A percentile compares a stretch with the other conserved stretches of the same genome.
Conservation (phyloP, 2,797 vertebrate species). For the Neomorphus geoffroyi region DNA sequence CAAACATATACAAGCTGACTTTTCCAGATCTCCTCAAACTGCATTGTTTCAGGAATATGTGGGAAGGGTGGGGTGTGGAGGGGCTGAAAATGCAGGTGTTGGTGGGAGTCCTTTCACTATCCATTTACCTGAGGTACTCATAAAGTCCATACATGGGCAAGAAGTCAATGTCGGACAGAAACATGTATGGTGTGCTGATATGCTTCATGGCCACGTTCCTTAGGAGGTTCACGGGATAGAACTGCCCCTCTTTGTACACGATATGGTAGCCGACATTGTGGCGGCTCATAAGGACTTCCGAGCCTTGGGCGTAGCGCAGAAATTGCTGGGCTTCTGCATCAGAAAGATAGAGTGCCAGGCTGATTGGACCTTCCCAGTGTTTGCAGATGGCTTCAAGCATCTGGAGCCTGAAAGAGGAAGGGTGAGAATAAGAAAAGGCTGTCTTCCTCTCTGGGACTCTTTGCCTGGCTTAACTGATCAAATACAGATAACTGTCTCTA, state of each 20-base stretch:
- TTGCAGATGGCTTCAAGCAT: constrained; percentile 99
- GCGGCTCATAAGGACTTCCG: constrained; percentile 93
- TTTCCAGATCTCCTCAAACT: neutral
- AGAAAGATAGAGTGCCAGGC: constrained; percentile 95
- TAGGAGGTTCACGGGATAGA: constrained; percentile 97
- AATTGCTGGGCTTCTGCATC: constrained; percentile 98
- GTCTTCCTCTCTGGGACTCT: no score
- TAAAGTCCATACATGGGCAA: constrained; percentile 99
- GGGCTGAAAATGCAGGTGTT: fast-evolving
- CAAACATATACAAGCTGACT: neutral
- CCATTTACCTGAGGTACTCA: constrained; percentile 93
- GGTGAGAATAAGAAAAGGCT: neutral
- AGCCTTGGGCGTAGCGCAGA: constrained; percentile 96
- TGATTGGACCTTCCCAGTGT: constrained; percentile 98
- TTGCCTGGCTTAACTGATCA: neutral
- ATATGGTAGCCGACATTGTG: constrained; percentile 97
- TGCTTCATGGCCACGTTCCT: constrained; percentile 96
- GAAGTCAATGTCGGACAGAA: constrained; percentile 98
- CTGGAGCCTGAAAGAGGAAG: constrained; percentile 86
- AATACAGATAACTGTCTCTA: neutral
- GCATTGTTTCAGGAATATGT: neutral
- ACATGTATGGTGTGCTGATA: constrained; percentile 96
- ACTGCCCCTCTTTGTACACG: constrained; percentile 98
- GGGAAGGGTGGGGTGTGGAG: neutral
- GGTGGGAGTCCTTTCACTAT: neutral